Percentiles rank a stretch among this genome's conserved stretches.
phyloP scores from a whole-genome alignment of 2,888 invertebrate genomes.

The Lithophane semibrunnea region DNA sequence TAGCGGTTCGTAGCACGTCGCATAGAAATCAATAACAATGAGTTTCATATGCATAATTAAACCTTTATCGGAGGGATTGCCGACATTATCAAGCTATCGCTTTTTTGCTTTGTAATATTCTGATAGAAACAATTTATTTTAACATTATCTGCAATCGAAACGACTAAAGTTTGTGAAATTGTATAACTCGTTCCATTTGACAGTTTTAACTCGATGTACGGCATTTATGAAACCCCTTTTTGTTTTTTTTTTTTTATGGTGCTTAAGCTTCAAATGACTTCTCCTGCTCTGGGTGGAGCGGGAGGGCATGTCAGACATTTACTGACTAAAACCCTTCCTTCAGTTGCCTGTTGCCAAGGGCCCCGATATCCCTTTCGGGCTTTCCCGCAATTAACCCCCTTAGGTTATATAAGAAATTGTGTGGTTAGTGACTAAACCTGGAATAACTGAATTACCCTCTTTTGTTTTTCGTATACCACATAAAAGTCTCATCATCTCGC shows the following conservation, averaged over 20 bases:
- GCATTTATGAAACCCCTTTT: not conserved
- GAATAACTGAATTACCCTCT: not conserved
- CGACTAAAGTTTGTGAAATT: no score
- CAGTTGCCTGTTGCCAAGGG: no score
- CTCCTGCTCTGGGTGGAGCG: no score
- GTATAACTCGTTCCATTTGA: not conserved
- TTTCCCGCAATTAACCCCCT: no score
- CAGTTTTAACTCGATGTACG: not conserved
- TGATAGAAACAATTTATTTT: not conserved
- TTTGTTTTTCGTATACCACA: not conserved
- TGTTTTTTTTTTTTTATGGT: no score
- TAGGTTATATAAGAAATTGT: no score
- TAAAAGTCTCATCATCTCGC: not conserved
- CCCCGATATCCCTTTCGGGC: no score
- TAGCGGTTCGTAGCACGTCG: no score
- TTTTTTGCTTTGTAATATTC: not conserved
- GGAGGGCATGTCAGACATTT: no score
- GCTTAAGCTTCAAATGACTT: no score
- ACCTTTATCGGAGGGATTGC: not conserved
- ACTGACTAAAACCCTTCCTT: no score
- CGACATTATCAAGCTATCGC: not conserved
- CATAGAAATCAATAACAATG: slow-evolving; percentile 8
- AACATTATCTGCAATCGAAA: not conserved
- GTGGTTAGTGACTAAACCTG: no score
- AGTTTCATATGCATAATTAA: not conserved